Conservation (phyloP, 2,797 vertebrate species). For the Uromys caudimaculatus region DNA sequence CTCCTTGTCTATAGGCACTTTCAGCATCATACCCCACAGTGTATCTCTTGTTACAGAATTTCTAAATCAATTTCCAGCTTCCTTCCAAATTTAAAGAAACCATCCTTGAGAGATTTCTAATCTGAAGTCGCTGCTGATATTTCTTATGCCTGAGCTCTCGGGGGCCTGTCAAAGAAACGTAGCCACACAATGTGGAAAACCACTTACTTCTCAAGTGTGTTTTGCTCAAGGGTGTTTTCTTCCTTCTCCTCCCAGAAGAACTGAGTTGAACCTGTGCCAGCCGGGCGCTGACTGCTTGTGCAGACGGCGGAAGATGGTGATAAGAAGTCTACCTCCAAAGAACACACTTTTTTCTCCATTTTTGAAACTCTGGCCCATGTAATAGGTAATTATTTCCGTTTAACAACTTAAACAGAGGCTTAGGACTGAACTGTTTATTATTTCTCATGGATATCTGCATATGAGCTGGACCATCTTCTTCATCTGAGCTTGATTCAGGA, state of each 20-base stretch:
- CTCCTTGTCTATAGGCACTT: not conserved
- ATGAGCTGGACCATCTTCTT: not conserved
- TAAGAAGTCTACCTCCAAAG: not conserved
- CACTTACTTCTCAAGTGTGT: not conserved
- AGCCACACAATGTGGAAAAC: not conserved
- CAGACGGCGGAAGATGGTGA: not conserved
- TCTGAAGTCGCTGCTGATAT: not conserved
- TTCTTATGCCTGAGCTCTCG: not conserved
- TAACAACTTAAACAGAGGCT: constrained; percentile 44
- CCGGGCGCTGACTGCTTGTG: not conserved
- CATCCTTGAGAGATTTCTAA: constrained; percentile 22
- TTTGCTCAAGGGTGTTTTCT: not conserved
- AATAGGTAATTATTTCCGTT: not conserved
- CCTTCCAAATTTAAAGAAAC: constrained; percentile 21
- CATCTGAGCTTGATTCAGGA: not conserved
- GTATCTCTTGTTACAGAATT: constrained; percentile 12
- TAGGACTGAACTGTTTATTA: not conserved
- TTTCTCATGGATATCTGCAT: not conserved
- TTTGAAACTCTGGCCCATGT: constrained; percentile 12
- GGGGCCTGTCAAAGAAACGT: not conserved
- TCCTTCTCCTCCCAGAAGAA: not conserved
- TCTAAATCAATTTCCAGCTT: constrained; percentile 17
- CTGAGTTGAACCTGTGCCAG: not conserved
- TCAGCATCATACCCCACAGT: not conserved
- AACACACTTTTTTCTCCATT: not conserved